phyloP scores from a whole-genome alignment of 2,888 invertebrate genomes.

The Tenthredo mesomela region DNA sequence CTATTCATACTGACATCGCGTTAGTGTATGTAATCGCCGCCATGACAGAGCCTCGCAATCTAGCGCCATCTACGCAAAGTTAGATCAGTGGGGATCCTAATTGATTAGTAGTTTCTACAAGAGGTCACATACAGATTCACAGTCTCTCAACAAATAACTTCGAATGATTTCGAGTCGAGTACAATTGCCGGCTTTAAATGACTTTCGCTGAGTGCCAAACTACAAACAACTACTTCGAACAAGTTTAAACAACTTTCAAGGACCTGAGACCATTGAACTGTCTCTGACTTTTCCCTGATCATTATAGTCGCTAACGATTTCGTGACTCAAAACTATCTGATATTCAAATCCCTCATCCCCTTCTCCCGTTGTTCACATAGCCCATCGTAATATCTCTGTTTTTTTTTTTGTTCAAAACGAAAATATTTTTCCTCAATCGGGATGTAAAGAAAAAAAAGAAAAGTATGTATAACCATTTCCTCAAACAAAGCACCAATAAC shows the following conservation, averaged over 20 bases:
- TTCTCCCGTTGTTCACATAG: not conserved
- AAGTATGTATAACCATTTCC: not conserved
- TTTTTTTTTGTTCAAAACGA: not conserved
- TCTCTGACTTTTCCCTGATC: not conserved
- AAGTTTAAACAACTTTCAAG: constrained; percentile 1
- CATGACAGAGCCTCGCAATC: too few species aligned
- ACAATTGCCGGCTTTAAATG: not conserved
- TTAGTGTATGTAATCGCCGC: too few species aligned
- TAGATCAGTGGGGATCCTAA: too few species aligned
- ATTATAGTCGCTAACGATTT: not conserved
- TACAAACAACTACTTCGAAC: not conserved
- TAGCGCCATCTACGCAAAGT: too few species aligned
- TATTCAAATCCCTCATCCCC: not conserved
- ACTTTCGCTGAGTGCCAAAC: not conserved
- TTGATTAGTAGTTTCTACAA: not conserved
- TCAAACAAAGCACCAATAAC: not conserved
- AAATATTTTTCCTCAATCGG: not conserved
- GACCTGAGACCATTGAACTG: not conserved
- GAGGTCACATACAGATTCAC: not conserved
- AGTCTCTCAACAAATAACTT: not conserved
- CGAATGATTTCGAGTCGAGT: not conserved
- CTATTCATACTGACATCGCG: too few species aligned
- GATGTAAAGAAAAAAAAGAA: not conserved
- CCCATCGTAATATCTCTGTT: not conserved
- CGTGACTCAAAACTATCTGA: not conserved